Evolutionary conservation across 2,888 invertebrate species (phyloP).

Genomic region (Diloba caeruleocephala): DNA sequence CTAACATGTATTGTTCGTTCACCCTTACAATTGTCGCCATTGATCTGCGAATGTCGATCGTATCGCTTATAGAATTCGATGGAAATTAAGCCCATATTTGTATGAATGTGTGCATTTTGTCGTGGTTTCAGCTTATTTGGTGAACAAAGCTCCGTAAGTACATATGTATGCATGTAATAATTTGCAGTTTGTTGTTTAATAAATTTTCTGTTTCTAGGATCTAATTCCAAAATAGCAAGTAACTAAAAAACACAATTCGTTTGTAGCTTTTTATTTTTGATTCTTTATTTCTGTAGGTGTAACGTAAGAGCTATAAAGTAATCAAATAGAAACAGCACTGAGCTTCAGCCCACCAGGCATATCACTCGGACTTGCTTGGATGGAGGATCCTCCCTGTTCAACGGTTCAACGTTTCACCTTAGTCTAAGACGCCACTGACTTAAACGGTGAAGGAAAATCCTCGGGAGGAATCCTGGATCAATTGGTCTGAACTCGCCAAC

Average conservation of each 20-base stretch:
- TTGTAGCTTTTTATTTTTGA: too few relatives aligned
- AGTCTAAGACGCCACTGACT: too few relatives aligned
- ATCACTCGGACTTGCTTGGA: too few relatives aligned
- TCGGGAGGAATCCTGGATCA: too few relatives aligned
- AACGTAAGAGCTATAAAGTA: too few relatives aligned
- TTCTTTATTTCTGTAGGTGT: too few relatives aligned
- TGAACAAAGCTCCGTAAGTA: constrained; percentile 29
- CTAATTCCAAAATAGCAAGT: constrained; percentile 40
- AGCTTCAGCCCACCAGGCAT: too few relatives aligned
- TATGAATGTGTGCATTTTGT: constrained; percentile 23
- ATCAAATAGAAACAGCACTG: too few relatives aligned
- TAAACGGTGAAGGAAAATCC: too few relatives aligned
- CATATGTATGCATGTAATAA: constrained; percentile 39
- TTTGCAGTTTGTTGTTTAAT: constrained; percentile 37
- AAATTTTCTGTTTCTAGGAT: constrained; percentile 31
- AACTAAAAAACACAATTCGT: not conserved
- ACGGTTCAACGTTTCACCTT: too few relatives aligned
- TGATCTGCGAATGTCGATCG: constrained; percentile 46
- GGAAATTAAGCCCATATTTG: constrained; percentile 40
- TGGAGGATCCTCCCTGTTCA: too few relatives aligned
- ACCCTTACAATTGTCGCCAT: constrained; percentile 44
- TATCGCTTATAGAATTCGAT: constrained; percentile 35
- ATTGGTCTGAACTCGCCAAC: too few relatives aligned
- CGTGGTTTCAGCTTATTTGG: constrained; percentile 38
- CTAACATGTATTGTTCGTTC: constrained; percentile 47